A percentile compares a stretch with the other conserved stretches of the same genome.
These are phyloP conservation scores for Drosophila subpulchrella DNA, from an alignment of 1,140 invertebrate species.

Conservation along the genomic window DNA sequence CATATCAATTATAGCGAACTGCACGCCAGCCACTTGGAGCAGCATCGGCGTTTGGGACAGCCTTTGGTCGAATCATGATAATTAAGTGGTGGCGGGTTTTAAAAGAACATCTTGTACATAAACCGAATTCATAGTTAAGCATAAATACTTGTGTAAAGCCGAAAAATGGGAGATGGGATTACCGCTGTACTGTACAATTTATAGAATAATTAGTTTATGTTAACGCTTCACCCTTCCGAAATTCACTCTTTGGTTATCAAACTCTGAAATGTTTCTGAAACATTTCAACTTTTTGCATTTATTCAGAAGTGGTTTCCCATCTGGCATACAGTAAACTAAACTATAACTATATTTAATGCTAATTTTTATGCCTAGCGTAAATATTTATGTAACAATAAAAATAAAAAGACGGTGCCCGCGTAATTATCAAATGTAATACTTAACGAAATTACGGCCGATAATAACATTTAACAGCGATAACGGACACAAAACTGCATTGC, in stretches of 20 bases:
- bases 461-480: slow-evolving; percentile 29
- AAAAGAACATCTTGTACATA: slow-evolving; percentile 38
- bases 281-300: neutral
- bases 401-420: slow-evolving; percentile 21
- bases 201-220: neutral
- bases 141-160: slow-evolving; percentile 23
- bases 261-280: neutral
- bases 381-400: slow-evolving; percentile 58
- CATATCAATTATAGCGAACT: slow-evolving; percentile 71
- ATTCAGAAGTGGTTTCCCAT: slow-evolving; percentile 25
- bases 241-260: neutral
- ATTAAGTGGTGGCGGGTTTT: slow-evolving; percentile 47
- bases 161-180: slow-evolving; percentile 13
- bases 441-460: slow-evolving; percentile 30
- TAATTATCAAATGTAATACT: slow-evolving; percentile 59
- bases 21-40: slow-evolving; percentile 11
- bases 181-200: slow-evolving; percentile 13
- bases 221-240: neutral
- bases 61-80: slow-evolving; percentile 56
- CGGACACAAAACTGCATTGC: slow-evolving; percentile 40
- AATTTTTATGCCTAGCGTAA: slow-evolving; percentile 77
- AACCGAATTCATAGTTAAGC: slow-evolving; percentile 42
- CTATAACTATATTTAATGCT: slow-evolving; percentile 61
- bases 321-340: slow-evolving; percentile 36
- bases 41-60: slow-evolving; percentile 5